phyloP scores from a whole-genome alignment of 2,113 vertebrate species.

The Poeciliopsis retropinna region DNA sequence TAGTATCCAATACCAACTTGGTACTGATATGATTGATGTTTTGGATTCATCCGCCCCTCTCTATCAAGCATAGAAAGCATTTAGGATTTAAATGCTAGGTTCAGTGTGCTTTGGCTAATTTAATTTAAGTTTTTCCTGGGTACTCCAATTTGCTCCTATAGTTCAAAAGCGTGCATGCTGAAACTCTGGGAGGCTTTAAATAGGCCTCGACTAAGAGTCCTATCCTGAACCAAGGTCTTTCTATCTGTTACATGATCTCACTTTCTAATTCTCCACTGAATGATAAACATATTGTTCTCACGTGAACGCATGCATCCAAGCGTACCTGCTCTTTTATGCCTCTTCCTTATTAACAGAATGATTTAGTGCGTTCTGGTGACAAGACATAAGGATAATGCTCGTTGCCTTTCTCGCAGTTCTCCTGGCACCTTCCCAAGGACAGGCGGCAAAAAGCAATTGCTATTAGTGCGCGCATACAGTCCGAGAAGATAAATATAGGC shows the following conservation, averaged over 20 bases:
- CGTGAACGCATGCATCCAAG: constrained; percentile 1
- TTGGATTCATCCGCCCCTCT: too few species aligned
- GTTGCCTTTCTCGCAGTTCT: constrained; percentile 71
- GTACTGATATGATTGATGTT: too few species aligned
- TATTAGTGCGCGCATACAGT: constrained; percentile 86
- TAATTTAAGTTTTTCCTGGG: background rate
- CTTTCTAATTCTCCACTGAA: constrained; percentile 9
- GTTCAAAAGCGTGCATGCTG: background rate
- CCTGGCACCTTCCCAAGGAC: constrained; percentile 85
- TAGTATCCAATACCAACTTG: too few species aligned
- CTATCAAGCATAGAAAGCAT: too few species aligned
- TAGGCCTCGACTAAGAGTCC: background rate
- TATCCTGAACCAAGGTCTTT: constrained; percentile 17
- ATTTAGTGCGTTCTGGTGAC: constrained; percentile 59
- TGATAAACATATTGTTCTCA: constrained; percentile 5
- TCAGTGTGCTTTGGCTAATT: background rate
- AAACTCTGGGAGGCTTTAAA: background rate
- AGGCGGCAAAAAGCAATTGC: constrained; percentile 85
- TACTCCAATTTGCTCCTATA: background rate
- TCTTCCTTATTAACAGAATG: constrained; percentile 53
- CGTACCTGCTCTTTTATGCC: constrained; percentile 18
- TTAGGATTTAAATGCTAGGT: background rate
- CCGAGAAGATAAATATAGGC: constrained; percentile 83
- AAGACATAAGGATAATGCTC: constrained; percentile 72
- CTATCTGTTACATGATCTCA: constrained; percentile 20